Percentiles rank a stretch among this genome's conserved stretches.
phyloP scores from a whole-genome alignment of 2,888 invertebrate genomes.

The Caenorhabditis becei region DNA sequence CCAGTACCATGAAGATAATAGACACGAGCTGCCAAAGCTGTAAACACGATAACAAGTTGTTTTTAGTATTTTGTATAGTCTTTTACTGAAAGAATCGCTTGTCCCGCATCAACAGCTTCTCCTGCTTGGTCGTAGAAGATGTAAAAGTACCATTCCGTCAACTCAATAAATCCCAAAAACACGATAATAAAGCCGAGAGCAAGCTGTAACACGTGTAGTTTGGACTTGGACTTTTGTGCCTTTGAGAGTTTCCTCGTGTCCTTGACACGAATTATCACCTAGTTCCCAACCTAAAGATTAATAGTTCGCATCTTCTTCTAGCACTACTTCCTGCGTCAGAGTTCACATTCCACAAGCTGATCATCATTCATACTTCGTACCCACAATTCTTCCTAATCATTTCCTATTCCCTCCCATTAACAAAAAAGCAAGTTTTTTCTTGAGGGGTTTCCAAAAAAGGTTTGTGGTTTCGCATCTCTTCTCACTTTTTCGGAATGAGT shows the following conservation, averaged over 20 bases:
- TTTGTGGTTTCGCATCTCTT: not conserved
- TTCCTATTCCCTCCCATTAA: not conserved
- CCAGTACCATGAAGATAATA: slow-evolving; percentile 47
- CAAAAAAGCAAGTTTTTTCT: not conserved
- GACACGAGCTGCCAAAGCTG: slow-evolving; percentile 60
- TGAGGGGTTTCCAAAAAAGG: not conserved
- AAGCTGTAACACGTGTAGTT: slow-evolving; percentile 44
- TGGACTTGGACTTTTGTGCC: not conserved
- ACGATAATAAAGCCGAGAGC: slow-evolving; percentile 57
- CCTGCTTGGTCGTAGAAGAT: slow-evolving; percentile 52
- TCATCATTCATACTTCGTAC: not conserved
- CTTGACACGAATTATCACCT: slow-evolving; percentile 32
- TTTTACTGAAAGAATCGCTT: slow-evolving; percentile 39
- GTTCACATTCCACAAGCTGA: slow-evolving; percentile 8
- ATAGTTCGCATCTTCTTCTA: slow-evolving; percentile 4
- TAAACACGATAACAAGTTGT: slow-evolving; percentile 12
- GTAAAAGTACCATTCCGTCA: slow-evolving; percentile 58
- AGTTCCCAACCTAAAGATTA: not conserved
- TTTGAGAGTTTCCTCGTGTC: slow-evolving; percentile 13
- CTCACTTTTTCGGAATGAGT: not conserved
- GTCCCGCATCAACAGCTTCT: slow-evolving; percentile 32
- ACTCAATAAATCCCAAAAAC: slow-evolving; percentile 50
- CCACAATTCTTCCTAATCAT: not conserved
- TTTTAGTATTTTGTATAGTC: not conserved
- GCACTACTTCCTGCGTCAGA: not conserved